Conservation (phyloP, 2,113 vertebrate genomes). For the Leucopternis melanops region DNA sequence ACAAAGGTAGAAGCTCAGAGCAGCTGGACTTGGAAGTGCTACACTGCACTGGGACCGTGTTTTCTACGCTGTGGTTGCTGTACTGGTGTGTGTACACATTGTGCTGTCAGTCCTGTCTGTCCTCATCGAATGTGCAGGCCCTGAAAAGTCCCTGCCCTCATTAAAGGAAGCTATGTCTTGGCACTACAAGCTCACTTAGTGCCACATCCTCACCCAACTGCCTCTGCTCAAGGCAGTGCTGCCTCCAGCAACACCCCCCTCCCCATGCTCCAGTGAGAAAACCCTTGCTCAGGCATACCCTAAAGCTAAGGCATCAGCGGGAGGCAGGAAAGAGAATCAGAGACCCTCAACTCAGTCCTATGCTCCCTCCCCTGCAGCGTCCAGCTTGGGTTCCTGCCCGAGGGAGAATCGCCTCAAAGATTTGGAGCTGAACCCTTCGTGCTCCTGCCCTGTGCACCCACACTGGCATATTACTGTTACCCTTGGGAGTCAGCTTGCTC, state of each 20-base stretch:
- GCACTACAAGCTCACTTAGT: not conserved
- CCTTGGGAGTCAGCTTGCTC: not conserved
- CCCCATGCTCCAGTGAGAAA: not conserved
- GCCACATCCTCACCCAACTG: not conserved
- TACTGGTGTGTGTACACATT: accelerated
- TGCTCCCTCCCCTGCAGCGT: not conserved
- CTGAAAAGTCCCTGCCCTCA: not conserved
- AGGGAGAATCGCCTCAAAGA: accelerated
- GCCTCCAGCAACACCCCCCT: not conserved
- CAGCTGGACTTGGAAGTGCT: not conserved
- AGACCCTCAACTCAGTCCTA: not conserved
- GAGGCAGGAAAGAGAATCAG: not conserved
- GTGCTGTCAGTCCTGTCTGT: not conserved
- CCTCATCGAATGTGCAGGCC: accelerated
- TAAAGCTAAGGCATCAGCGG: not conserved
- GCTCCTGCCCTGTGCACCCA: not conserved
- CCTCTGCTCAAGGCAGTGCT: not conserved
- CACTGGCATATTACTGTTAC: not conserved
- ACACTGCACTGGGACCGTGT: not conserved
- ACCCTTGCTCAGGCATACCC: accelerated
- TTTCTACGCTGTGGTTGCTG: not conserved
- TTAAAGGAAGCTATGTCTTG: not conserved
- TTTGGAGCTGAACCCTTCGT: not conserved
- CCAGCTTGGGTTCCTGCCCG: not conserved
- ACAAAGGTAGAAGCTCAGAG: not conserved